Conservation (phyloP, 2,797 vertebrate species). For the Margarornis squamiger region DNA sequence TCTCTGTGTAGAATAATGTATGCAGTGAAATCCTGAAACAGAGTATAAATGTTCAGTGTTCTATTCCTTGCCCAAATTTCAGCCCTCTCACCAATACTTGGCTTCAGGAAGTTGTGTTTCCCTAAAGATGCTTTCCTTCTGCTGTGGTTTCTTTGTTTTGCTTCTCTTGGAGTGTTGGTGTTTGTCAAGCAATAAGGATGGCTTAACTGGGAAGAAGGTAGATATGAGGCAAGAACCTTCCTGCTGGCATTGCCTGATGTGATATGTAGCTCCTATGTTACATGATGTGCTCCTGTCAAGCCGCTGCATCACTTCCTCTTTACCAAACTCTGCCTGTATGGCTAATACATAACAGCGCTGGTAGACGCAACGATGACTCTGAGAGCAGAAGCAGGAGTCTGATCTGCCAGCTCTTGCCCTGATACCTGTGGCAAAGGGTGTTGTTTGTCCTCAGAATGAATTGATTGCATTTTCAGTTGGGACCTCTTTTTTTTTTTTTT, state of each 20-base stretch:
- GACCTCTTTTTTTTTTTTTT: not conserved
- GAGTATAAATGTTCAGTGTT: not conserved
- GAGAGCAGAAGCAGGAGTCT: not conserved
- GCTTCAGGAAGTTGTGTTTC: not conserved
- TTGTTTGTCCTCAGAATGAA: not conserved
- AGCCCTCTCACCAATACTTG: not conserved
- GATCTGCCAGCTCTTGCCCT: accelerated
- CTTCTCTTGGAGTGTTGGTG: not conserved
- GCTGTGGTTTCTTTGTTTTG: accelerated
- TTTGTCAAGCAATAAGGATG: not conserved
- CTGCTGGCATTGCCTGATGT: not conserved
- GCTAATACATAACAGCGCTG: accelerated
- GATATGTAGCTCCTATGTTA: not conserved
- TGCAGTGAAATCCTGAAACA: not conserved
- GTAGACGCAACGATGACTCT: not conserved
- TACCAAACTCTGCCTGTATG: accelerated
- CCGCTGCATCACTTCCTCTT: not conserved
- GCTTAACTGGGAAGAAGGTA: not conserved
- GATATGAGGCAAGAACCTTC: not conserved
- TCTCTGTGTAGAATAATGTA: not conserved
- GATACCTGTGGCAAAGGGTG: not conserved
- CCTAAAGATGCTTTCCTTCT: not conserved
- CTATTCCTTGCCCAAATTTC: not conserved
- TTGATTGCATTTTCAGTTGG: not conserved
- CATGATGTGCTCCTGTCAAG: not conserved